phyloP scores from a whole-genome alignment of 2,113 vertebrate genomes.

The Neolamprologus caudopunctatus region DNA sequence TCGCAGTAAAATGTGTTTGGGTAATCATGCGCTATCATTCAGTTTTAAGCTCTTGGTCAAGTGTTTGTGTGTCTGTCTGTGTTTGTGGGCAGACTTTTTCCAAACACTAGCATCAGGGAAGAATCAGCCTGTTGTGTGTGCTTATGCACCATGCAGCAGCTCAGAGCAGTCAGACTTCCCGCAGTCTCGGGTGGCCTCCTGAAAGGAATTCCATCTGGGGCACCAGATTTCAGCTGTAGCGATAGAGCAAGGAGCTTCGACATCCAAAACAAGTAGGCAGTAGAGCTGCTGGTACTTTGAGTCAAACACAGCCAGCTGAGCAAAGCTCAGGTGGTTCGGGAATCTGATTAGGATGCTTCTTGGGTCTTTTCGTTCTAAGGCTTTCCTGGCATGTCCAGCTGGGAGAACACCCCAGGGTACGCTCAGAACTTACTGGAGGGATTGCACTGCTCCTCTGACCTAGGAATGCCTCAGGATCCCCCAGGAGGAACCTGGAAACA shows the following conservation, averaged over 20 bases:
- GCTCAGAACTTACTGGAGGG: neutral
- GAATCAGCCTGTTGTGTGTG: neutral
- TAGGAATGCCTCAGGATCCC: neutral
- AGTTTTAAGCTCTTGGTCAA: neutral
- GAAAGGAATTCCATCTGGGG: neutral
- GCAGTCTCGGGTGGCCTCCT: neutral
- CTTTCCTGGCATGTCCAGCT: neutral
- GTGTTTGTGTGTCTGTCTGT: neutral
- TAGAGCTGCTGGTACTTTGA: neutral
- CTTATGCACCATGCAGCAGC: neutral
- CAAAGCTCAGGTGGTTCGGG: neutral
- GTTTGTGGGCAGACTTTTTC: neutral
- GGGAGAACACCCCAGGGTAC: neutral
- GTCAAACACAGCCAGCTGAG: neutral
- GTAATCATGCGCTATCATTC: rapidly evolving
- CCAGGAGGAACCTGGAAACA: neutral
- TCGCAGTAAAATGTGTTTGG: neutral
- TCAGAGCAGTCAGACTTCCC: neutral
- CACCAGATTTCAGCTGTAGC: neutral
- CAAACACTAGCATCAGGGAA: neutral
- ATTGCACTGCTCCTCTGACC: neutral
- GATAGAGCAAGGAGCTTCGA: neutral
- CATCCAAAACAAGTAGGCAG: neutral
- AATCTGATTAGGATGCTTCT: neutral
- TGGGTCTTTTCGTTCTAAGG: neutral